Evolutionary conservation across 2,113 vertebrate genomes (phyloP).

Genomic region (Perca schrenkii): DNA sequence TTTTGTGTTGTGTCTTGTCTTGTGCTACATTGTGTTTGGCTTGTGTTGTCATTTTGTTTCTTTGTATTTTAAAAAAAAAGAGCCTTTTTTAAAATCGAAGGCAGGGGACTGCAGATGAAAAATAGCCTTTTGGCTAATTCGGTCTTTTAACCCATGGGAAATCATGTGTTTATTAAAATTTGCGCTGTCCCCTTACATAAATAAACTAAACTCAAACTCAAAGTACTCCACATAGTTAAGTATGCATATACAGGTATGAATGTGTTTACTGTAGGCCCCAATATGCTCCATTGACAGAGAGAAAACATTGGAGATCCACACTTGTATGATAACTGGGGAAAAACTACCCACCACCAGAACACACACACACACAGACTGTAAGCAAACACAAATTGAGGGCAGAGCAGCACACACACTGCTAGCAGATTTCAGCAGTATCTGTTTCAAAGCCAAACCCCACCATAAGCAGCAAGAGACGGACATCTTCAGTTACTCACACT

Average conservation of each 20-base stretch:
- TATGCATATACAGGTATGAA: slow-evolving; percentile 3
- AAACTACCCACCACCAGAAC: slow-evolving; percentile 36
- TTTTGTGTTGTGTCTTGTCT: no score
- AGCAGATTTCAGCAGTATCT: slow-evolving; percentile 45
- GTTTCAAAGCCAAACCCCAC: slow-evolving; percentile 60
- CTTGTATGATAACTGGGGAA: slow-evolving; percentile 29
- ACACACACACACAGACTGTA: slow-evolving; percentile 21
- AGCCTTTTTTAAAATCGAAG: no score
- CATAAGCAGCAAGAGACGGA: slow-evolving; percentile 54
- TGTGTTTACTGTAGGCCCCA: background rate
- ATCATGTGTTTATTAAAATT: no score
- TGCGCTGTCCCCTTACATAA: no score
- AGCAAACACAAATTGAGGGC: slow-evolving; percentile 49
- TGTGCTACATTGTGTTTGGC: no score
- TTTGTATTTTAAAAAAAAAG: no score
- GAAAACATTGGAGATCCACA: slow-evolving; percentile 24
- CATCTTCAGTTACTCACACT: slow-evolving; percentile 68
- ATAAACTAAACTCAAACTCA: no score
- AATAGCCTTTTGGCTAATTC: no score
- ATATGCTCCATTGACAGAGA: slow-evolving; percentile 11
- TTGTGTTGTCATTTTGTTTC: no score
- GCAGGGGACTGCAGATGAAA: no score
- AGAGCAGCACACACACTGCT: slow-evolving; percentile 48
- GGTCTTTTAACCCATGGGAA: no score
- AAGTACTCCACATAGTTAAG: background rate